Conservation (phyloP, 2,888 invertebrate genomes). For the Cyaniris semiargus region DNA sequence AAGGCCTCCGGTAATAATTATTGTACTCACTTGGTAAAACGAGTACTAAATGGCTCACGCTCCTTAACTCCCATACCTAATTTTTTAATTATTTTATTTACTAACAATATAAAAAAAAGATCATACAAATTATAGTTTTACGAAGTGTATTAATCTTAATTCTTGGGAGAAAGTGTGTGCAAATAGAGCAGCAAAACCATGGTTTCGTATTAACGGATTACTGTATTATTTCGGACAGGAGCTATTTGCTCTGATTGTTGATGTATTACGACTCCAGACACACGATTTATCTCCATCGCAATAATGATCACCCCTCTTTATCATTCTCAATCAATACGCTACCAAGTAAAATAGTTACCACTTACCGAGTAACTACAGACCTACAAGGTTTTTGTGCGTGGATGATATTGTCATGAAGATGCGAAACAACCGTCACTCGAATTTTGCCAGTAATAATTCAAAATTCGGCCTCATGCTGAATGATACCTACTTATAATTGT, state of each 20-base stretch:
- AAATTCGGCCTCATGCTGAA: no score
- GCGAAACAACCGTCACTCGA: no score
- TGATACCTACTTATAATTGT: no score
- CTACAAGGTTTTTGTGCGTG: no score
- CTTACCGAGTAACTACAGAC: background rate
- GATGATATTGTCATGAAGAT: no score
- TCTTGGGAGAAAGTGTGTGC: background rate
- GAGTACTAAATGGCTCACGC: no score
- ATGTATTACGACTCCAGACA: conserved; percentile 6
- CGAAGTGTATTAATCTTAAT: background rate
- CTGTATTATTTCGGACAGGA: background rate
- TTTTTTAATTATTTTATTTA: no score
- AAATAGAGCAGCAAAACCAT: background rate
- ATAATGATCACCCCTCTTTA: conserved; percentile 7
- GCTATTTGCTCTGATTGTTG: conserved; percentile 13
- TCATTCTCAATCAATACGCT: background rate
- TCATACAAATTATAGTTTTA: background rate
- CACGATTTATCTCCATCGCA: background rate
- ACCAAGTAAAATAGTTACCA: background rate
- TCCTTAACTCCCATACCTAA: no score
- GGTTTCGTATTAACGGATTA: conserved; percentile 7
- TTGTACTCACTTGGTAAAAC: no score
- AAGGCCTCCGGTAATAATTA: no score
- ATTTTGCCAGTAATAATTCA: no score
- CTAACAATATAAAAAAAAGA: no score